Conservation (phyloP, 1,140 invertebrate species). For the Coboldia fuscipes region DNA sequence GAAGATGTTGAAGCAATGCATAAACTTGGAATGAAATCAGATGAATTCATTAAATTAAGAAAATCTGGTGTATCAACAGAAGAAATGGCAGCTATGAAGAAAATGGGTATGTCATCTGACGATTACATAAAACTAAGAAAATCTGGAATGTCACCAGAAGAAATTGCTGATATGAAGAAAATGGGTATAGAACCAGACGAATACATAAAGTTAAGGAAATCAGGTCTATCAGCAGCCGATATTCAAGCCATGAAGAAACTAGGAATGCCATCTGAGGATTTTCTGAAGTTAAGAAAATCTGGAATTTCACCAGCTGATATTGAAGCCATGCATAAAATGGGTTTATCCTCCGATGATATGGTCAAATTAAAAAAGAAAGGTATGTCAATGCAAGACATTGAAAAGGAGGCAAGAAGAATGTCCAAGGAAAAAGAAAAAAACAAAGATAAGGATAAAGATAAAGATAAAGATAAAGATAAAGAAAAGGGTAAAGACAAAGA, state of each 20-base stretch:
- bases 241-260: neutral
- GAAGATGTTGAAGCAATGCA: neutral
- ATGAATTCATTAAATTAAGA: neutral
- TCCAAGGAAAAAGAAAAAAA: too few species aligned
- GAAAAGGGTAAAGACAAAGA: too few species aligned
- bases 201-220: neutral
- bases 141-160: neutral
- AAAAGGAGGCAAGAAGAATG: too few species aligned
- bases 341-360: neutral
- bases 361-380: too few species aligned
- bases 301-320: neutral
- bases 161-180: neutral
- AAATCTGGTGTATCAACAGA: neutral
- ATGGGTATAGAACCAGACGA: neutral
- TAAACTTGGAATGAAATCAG: neutral
- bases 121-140: neutral
- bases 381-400: too few species aligned
- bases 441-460: too few species aligned
- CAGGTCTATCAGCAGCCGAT: neutral
- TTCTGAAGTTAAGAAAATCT: neutral
- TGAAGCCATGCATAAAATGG: neutral
- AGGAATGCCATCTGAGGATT: neutral
- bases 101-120: neutral
- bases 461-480: too few species aligned
- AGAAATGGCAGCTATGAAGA: neutral